Conservation (phyloP, 2,888 invertebrate species). For the Lasioglossum pauxillum region DNA sequence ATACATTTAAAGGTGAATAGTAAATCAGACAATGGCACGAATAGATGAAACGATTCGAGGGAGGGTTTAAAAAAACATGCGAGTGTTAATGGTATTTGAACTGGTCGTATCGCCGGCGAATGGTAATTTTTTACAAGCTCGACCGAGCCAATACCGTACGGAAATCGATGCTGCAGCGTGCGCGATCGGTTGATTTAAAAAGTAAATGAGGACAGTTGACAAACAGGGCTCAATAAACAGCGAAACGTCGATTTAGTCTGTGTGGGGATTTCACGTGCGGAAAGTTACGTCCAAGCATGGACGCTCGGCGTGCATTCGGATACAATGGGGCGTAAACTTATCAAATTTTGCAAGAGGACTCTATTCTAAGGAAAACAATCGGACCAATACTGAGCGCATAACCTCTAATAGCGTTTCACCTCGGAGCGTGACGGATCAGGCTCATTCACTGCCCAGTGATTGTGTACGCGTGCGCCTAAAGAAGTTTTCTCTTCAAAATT, state of each 20-base stretch:
- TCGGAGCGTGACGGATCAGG: too few species aligned
- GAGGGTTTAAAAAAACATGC: neutral
- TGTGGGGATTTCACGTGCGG: neutral
- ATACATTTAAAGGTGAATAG: neutral
- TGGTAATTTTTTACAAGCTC: neutral
- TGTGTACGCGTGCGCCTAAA: too few species aligned
- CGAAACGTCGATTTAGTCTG: neutral
- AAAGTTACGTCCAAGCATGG: conserved; percentile 6
- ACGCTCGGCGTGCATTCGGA: neutral
- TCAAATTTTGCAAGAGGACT: neutral
- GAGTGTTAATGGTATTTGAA: neutral
- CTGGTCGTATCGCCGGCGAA: neutral
- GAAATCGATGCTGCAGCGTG: conserved; percentile 7
- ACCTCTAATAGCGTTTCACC: too few species aligned
- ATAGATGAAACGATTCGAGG: neutral
- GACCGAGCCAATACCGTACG: neutral
- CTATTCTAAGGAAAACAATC: neutral
- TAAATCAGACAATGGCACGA: neutral
- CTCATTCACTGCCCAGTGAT: too few species aligned
- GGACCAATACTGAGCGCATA: too few species aligned
- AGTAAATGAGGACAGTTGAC: conserved; percentile 41
- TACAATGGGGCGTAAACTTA: neutral
- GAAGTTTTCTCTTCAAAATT: too few species aligned
- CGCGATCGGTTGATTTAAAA: conserved; percentile 25
- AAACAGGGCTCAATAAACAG: conserved; percentile 17